Conservation (phyloP, 2,113 vertebrate genomes). For the Tonatia bakeri region DNA sequence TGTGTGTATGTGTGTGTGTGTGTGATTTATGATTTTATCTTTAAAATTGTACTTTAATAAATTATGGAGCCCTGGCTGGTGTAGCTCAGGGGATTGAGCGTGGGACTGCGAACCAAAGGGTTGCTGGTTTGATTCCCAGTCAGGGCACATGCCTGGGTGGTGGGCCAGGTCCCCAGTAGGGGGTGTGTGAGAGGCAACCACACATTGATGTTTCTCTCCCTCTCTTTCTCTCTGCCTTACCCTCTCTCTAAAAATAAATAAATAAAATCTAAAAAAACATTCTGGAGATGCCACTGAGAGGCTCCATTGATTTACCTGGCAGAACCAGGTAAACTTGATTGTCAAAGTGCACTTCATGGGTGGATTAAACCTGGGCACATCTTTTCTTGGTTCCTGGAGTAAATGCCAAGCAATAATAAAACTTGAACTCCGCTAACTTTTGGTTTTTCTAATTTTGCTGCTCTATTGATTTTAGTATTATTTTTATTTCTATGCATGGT, state of each 20-base stretch:
- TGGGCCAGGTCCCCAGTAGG: too few species aligned
- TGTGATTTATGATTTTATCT: background rate
- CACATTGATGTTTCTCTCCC: too few species aligned
- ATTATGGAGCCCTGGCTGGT: too few species aligned
- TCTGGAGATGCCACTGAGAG: background rate
- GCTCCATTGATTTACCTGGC: background rate
- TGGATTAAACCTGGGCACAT: background rate
- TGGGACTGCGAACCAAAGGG: too few species aligned
- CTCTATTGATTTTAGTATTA: background rate
- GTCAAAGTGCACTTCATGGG: background rate
- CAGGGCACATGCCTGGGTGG: too few species aligned
- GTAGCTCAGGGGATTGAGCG: too few species aligned
- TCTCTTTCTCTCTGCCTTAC: too few species aligned
- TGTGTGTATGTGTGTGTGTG: too few species aligned
- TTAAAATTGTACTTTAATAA: background rate
- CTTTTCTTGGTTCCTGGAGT: background rate
- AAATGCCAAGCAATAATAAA: background rate
- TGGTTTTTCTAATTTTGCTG: background rate
- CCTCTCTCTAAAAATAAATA: too few species aligned
- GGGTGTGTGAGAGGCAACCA: too few species aligned
- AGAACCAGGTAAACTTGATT: background rate
- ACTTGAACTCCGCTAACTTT: conserved; percentile 12
- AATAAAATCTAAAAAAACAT: too few species aligned
- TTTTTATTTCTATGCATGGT: background rate
- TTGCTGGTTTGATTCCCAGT: too few species aligned